Evolutionary conservation across 2,113 vertebrate genomes (phyloP), one percentile per base, ranked within the genome.

Genomic region (Microcebus griseorufus): DNA sequence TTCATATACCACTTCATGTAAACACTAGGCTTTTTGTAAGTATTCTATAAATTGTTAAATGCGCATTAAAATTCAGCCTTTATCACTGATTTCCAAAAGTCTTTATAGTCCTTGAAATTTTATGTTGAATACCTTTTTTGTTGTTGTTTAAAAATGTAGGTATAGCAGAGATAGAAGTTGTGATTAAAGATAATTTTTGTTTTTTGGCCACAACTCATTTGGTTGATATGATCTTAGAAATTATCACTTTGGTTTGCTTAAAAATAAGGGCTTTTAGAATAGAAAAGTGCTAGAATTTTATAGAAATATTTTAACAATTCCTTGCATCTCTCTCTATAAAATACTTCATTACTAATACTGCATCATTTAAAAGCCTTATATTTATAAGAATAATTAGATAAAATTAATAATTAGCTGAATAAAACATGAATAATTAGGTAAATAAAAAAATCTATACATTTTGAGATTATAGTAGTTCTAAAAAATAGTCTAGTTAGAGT

Each of bases 171-270:
- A 14, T 34, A 25, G 39, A 78, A 73, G 23, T 9, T 58, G 53
- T 4, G 37, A 34, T 72, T 82, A 80, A 45, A 75, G 25, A 81
- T 5, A 82, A 69, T 16, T 45, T 73, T 92, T 89, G 12, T 64
- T 80, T 92, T 84, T 48, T 75, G 34, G 13, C 29, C 5, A 4
- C 12, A 80, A 23, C 3, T 86, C 42, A 69, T 70, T 89, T 95
- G 32, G 9, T 80, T 94, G 65, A 90, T 65, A 53, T 60, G 29
- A 25, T 69, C 62, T 97, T 73, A 9, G 53, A 69, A 96, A 75
- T 5, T 55, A 0, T 64, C 64, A 85, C 17, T 88, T 93, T 32
- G 9, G 17, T 92, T 92, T 97, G 42, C 45, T 90, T 58, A 75
- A 95, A 80, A 67, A 4, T 81, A 34, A 85, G 25, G 4, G 2